Base-by-base conservation (phyloP, 2,113 vertebrate species). In the Nerophis ophidion region DNA sequence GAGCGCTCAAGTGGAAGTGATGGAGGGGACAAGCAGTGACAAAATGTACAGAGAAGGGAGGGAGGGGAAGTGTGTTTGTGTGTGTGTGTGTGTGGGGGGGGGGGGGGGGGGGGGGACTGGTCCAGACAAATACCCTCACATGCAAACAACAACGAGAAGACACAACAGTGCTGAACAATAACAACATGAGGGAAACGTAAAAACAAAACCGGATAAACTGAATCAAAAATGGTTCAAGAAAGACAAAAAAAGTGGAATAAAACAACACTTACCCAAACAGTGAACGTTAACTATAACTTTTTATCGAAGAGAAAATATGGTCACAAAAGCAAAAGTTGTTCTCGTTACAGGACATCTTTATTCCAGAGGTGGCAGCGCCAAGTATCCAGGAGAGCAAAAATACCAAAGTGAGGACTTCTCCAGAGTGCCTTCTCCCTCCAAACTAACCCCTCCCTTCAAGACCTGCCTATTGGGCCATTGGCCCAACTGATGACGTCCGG, bases 1-100 rank as follows among this genome's bases (percentile, higher is more conserved):
- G 75, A 73, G 74, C 82, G 64, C 61, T 88, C 76, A 82, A 83
- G 83, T 87, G 87, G 84, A 90, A 91, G 85, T 84, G 84, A 88
- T 85, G 71, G 81, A 77, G 79, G 76, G 80, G 82, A 86, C 80
- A 84, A 69, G 68, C 74, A 70, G 77, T 82, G 79, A 84, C 72
- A 81, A 82, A 81, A 82, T 82, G 70, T 82, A 82, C 86, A 81
- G 78, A 81, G 86, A 70, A 60, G 60, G 67, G 55, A 67, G 51
- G 26, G 63, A 59, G 50, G 7, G 34, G 56, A 26, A 4, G 26
- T 26, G 26, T 26, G 26, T 26, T 2, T 26, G 26, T 26, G 26
- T 26, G 26, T 26, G 26, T 1, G 26, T 1, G 26, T 68, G 71
- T 19, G 64, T 66, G 81, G 68, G 68, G 67, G 59, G 74, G 75